Percentiles rank a stretch among this genome's conserved stretches.
Evolutionary conservation across 2,797 vertebrate species (phyloP).

Genomic region (Miichthys miiuy): DNA sequence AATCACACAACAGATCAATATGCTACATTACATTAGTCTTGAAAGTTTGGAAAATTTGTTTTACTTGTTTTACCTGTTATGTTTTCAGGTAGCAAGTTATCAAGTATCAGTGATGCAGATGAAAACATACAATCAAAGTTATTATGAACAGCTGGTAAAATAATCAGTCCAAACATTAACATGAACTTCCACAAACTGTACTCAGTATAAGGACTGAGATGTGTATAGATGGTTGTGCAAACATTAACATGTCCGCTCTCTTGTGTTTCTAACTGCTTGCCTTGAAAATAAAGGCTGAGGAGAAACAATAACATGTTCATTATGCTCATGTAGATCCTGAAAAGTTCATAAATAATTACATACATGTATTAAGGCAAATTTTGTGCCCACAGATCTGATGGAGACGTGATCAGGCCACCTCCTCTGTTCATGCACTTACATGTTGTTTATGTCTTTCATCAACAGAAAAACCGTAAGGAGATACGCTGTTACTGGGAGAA

Average conservation of each 20-base stretch:
- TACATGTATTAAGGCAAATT: not conserved
- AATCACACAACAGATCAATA: no score
- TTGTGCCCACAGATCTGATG: not conserved
- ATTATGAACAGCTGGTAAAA: no score
- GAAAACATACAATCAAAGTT: no score
- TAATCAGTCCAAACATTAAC: no score
- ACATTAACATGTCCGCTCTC: no score
- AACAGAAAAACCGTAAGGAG: slow-evolving; percentile 94
- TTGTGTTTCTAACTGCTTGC: not conserved
- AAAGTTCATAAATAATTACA: no score
- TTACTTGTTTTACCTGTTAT: no score
- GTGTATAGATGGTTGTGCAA: not conserved
- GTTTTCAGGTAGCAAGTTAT: no score
- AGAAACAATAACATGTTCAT: not conserved
- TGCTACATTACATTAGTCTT: not conserved
- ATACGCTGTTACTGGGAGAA: slow-evolving; percentile 98
- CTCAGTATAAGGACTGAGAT: not conserved
- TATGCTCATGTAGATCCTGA: no score
- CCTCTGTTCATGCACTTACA: not conserved
- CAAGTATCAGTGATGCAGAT: no score
- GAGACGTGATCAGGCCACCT: not conserved
- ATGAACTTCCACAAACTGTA: no score
- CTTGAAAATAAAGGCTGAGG: not conserved
- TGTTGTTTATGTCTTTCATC: slow-evolving; percentile 12
- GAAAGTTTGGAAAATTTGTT: no score